Conservation (phyloP, 2,113 vertebrate species). For the Toxotes jaculatrix region DNA sequence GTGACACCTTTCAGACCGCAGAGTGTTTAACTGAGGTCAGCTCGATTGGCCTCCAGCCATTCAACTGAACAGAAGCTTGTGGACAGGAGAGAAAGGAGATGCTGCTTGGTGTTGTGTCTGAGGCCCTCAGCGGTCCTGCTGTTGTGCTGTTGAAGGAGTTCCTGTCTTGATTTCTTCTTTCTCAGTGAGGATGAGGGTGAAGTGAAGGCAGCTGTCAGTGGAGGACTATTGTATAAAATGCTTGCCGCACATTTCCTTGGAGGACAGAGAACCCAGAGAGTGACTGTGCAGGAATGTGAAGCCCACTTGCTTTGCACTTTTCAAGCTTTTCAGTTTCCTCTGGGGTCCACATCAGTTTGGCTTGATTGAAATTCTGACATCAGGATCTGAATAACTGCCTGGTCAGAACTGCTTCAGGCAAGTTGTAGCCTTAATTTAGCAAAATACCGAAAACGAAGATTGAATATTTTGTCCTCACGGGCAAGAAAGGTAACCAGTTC, state of each 20-base stretch:
- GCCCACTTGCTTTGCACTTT: conserved; percentile 21
- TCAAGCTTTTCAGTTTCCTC: conserved; percentile 23
- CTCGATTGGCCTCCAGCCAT: background rate
- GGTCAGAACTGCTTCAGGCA: conserved; percentile 51
- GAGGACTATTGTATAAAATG: conserved; percentile 14
- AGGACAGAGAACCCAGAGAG: background rate
- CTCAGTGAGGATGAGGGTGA: background rate
- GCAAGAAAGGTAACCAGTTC: conserved; percentile 45
- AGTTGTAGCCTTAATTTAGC: conserved; percentile 40
- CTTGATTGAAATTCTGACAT: conserved; percentile 53
- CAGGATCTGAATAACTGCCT: conserved; percentile 49
- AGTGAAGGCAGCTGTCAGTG: conserved; percentile 8
- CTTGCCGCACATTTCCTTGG: background rate
- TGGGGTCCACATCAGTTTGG: conserved; percentile 41
- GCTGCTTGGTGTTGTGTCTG: background rate
- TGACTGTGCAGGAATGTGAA: conserved; percentile 5
- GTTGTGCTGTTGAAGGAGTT: background rate
- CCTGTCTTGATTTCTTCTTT: conserved; percentile 1
- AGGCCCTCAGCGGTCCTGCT: background rate
- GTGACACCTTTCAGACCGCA: background rate
- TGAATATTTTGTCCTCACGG: conserved; percentile 52
- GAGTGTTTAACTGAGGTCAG: conserved; percentile 7
- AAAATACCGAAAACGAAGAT: conserved; percentile 25
- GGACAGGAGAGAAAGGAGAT: background rate
- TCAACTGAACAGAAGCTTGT: conserved; percentile 6